Evolutionary conservation across 2,113 vertebrate genomes (phyloP), one percentile per base, ranked within the genome.

Genomic region (Brachypodius melanocephalos): DNA sequence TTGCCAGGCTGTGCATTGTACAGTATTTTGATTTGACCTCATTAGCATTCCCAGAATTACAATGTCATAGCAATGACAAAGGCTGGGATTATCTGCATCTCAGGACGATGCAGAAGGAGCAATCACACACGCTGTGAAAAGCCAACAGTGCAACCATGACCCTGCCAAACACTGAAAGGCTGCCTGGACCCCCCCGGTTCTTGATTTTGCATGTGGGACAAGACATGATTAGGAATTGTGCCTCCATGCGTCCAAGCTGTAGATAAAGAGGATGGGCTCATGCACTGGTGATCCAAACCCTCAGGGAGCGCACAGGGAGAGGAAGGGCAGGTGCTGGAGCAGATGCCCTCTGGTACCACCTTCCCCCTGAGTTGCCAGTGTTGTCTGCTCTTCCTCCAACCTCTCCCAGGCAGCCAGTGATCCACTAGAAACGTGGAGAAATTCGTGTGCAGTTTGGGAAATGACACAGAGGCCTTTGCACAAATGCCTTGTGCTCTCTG

Each of bases 1-100:
- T 54, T 80, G 77, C 65, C 65, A 57, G 79, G 69, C 89, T 74
- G 76, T 45, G 55, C 58, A 48, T 5, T 38, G 81, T 34, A 36
- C 91, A 82, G 75, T 22, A 42, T 89, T 93, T 45, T 66, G 58
- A 90, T 93, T 34, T 92, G 72, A 89, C 90, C 90, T 94, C 88
- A 91, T 95, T 93, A 93, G 90, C 71, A 83, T 48, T 75, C 71
- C 78, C 87, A 84, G 75, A 94, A 92, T 85, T 92, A 86, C 92
- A 96, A 83, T 92, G 93, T 92, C 90, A 75, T 7, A 9, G 22
- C 86, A 83, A 22, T 71, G 80, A 85, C 45, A 85, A 89, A 81
- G 77, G 88, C 17, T 67, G 86, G 79, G 89, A 62, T 62, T 74
- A 79, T 34, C 76, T 88, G 75, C 90, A 38, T 25, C 68, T 69